A percentile compares a stretch with the other conserved stretches of the same genome.
These are phyloP conservation scores for Acipenser transmontanus DNA, from an alignment of 2,797 vertebrate genomes.

Conservation along the genomic window DNA sequence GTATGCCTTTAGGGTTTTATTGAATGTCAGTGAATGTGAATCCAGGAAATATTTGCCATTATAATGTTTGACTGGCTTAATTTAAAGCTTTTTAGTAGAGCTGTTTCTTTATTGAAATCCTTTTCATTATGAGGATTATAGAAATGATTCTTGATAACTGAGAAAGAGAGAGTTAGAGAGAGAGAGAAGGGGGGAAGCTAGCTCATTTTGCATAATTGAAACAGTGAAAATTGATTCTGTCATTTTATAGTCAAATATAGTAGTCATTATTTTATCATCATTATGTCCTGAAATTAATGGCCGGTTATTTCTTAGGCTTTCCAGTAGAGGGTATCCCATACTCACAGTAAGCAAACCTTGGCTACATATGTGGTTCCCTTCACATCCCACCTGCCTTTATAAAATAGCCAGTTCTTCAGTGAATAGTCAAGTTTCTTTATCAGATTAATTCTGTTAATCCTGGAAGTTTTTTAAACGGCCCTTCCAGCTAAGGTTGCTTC, in stretches of 20 bases:
- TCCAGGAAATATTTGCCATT: too few species aligned
- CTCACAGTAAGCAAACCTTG: slow-evolving; percentile 39
- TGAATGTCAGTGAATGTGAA: too few species aligned
- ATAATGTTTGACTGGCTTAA: too few species aligned
- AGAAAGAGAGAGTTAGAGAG: slow-evolving; percentile 30
- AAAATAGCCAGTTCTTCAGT: slow-evolving; percentile 22
- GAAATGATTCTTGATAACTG: slow-evolving; percentile 58
- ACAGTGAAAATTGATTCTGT: slow-evolving; percentile 4
- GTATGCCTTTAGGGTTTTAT: too few species aligned
- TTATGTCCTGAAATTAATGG: slow-evolving; percentile 5
- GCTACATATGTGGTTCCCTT: slow-evolving; percentile 30
- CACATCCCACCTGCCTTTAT: slow-evolving; percentile 38
- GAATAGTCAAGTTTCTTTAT: slow-evolving; percentile 70
- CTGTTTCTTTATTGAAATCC: slow-evolving; percentile 51
- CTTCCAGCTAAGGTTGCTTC: slow-evolving; percentile 62
- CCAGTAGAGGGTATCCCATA: slow-evolving; percentile 85
- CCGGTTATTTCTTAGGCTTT: neutral
- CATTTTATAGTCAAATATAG: slow-evolving; percentile 2
- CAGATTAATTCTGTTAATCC: slow-evolving; percentile 88
- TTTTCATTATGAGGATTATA: slow-evolving; percentile 60
- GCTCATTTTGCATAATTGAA: slow-evolving; percentile 5
- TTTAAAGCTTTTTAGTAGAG: slow-evolving; percentile 40
- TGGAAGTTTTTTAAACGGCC: slow-evolving; percentile 68
- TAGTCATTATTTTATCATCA: neutral
- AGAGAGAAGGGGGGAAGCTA: slow-evolving; percentile 6